Conservation (phyloP, 2,113 vertebrate genomes). For the Dinomys branickii region DNA sequence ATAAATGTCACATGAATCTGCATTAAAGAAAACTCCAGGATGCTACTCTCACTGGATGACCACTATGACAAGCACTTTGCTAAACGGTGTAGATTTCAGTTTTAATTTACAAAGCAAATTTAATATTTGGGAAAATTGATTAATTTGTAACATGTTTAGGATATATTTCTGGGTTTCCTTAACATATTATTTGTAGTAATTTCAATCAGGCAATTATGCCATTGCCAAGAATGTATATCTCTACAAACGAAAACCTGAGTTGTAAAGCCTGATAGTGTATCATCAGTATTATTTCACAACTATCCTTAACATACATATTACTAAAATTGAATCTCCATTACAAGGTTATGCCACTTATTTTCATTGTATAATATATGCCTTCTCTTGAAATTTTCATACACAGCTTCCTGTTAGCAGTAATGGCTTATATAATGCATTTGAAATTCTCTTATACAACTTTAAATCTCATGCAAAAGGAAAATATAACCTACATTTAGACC, state of each 20-base stretch:
- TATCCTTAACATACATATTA: background rate
- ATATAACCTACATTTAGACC: background rate
- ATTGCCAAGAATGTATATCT: background rate
- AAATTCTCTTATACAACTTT: background rate
- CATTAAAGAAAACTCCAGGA: background rate
- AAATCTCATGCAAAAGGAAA: conserved; percentile 8
- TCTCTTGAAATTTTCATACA: background rate
- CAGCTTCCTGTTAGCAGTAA: background rate
- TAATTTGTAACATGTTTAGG: background rate
- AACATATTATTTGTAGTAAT: background rate
- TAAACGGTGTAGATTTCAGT: background rate
- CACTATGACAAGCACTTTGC: background rate
- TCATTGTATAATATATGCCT: background rate
- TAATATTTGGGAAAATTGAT: background rate
- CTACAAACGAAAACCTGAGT: background rate
- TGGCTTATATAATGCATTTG: background rate
- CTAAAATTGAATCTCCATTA: background rate
- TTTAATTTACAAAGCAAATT: background rate
- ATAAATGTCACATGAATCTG: background rate
- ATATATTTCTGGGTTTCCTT: background rate
- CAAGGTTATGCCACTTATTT: background rate
- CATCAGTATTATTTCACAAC: background rate
- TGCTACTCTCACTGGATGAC: background rate
- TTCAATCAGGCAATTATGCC: background rate
- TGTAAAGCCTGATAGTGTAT: conserved; percentile 9